phyloP scores from a whole-genome alignment of 2,113 vertebrate genomes.

The Osmerus mordax region DNA sequence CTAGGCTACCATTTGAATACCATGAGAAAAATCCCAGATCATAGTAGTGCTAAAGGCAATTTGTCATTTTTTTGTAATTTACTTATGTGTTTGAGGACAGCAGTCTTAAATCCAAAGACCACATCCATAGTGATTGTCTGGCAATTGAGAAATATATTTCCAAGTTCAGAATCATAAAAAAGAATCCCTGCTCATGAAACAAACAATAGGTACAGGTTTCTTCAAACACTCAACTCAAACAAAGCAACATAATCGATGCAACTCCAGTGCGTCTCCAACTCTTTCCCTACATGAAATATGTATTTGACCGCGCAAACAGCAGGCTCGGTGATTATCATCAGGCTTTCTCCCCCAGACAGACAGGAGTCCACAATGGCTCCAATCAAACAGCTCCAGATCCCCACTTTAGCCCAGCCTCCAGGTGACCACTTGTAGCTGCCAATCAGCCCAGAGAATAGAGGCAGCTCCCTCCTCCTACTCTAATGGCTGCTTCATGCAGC shows the following conservation, averaged over 20 bases:
- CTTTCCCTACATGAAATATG: slow-evolving; percentile 51
- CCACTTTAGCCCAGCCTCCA: slow-evolving; percentile 33
- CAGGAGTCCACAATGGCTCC: slow-evolving; percentile 66
- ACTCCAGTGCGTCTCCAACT: background rate
- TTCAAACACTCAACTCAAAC: background rate
- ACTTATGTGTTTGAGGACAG: background rate
- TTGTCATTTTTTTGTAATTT: background rate
- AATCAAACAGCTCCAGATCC: slow-evolving; percentile 64
- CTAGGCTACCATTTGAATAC: background rate
- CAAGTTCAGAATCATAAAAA: no score
- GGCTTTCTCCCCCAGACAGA: slow-evolving; percentile 51
- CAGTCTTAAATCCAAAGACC: no score
- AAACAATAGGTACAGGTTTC: no score
- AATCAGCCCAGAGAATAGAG: slow-evolving; percentile 23
- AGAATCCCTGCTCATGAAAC: no score
- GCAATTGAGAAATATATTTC: no score
- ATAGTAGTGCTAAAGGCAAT: background rate
- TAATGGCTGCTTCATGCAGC: slow-evolving; percentile 19
- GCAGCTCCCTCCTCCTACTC: background rate
- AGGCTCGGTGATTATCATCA: slow-evolving; percentile 72
- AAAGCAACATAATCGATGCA: no score
- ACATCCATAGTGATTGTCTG: no score
- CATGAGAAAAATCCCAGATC: background rate
- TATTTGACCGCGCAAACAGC: slow-evolving; percentile 60
- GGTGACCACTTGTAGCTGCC: slow-evolving; percentile 36